Evolutionary conservation across 2,888 invertebrate genomes (phyloP).

Genomic region (Candidula unifasciata): DNA sequence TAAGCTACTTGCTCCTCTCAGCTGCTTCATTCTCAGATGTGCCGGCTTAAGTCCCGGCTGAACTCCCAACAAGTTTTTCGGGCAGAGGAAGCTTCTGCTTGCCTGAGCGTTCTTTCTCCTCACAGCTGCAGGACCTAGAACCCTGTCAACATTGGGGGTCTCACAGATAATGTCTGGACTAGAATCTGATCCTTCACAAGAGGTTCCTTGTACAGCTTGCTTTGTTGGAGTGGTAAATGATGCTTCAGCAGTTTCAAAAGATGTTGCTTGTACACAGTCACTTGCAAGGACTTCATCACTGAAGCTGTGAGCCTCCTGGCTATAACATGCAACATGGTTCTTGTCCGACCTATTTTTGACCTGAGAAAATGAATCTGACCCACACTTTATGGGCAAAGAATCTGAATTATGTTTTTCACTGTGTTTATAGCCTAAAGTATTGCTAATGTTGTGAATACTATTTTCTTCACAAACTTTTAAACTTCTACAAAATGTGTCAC

Average conservation of each 20-base stretch:
- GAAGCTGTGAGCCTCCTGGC: too few relatives aligned
- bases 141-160: slow-evolving; percentile 61
- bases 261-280: too few relatives aligned
- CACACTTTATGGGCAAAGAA: too few relatives aligned
- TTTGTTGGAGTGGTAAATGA: slow-evolving; percentile 9
- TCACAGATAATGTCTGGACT: slow-evolving; percentile 64
- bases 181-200: not conserved
- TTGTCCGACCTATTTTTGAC: not conserved
- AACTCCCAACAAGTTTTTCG: slow-evolving; percentile 53
- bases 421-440: not conserved
- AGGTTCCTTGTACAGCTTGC: not conserved
- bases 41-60: slow-evolving; percentile 61
- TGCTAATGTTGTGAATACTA: not conserved
- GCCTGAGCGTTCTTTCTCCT: slow-evolving; percentile 28
- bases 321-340: too few relatives aligned
- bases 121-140: slow-evolving; percentile 31
- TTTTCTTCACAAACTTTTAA: not conserved
- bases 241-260: slow-evolving; percentile 9
- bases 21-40: slow-evolving; percentile 41
- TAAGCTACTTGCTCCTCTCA: slow-evolving; percentile 37
- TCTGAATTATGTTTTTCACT: not conserved
- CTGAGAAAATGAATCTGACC: too few relatives aligned
- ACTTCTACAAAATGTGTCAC: not conserved
- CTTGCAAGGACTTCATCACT: too few relatives aligned
- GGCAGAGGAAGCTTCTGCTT: slow-evolving; percentile 64